A percentile compares a stretch with the other conserved stretches of the same genome.
These are phyloP conservation scores for Philotrypesis tridentata DNA, from an alignment of 1,140 invertebrate species.

Conservation along the genomic window DNA sequence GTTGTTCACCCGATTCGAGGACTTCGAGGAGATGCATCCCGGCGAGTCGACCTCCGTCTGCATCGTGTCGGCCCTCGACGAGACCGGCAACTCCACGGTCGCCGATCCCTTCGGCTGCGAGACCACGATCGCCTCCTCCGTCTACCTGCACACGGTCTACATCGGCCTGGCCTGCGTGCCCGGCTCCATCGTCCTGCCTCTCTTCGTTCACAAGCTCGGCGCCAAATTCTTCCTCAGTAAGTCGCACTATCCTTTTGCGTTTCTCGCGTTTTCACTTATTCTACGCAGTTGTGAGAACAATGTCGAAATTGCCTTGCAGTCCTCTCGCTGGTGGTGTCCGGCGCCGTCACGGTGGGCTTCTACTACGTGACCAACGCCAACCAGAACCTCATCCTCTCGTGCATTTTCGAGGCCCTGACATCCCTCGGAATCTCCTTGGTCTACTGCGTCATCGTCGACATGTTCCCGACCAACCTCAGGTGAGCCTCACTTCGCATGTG, in stretches of 20 bases:
- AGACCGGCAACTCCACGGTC: constrained; percentile 60
- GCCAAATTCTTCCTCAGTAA: constrained; percentile 84
- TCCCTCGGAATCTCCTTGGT: constrained; percentile 84
- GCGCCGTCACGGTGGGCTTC: constrained; percentile 83
- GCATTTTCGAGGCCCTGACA: constrained; percentile 84
- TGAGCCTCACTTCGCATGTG: constrained; percentile 58
- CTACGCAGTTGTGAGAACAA: background rate
- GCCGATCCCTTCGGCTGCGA: constrained; percentile 63
- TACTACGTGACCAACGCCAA: constrained; percentile 82
- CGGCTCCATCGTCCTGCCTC: constrained; percentile 81
- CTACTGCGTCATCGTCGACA: constrained; percentile 84
- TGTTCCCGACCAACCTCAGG: constrained; percentile 87
- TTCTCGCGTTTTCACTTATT: background rate
- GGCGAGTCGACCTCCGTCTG: constrained; percentile 80
- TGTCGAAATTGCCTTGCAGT: constrained; percentile 74
- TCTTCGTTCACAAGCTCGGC: constrained; percentile 82
- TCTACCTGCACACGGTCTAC: constrained; percentile 82
- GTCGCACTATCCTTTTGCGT: constrained; percentile 52
- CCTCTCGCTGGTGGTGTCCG: constrained; percentile 82
- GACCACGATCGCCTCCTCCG: constrained; percentile 75
- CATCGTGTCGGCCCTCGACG: constrained; percentile 77
- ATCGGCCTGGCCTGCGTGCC: constrained; percentile 84
- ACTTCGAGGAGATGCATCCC: constrained; percentile 79
- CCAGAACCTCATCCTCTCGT: constrained; percentile 83
- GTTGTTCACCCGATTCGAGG: constrained; percentile 82